Base-by-base conservation (phyloP, 2,113 vertebrate species). In the Upupa epops region DNA sequence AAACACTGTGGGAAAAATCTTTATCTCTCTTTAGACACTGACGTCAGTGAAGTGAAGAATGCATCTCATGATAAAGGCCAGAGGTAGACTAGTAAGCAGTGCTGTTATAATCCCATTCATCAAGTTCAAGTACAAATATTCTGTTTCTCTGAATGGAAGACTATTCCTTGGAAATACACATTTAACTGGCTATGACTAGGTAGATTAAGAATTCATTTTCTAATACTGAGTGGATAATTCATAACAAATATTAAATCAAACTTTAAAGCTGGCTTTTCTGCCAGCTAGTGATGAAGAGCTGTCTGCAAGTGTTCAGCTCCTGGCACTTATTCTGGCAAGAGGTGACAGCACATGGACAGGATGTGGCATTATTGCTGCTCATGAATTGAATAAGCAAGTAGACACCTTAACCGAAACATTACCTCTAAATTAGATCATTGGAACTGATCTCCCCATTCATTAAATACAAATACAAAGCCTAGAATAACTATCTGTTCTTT, bases 181-280 rank as follows among this genome's bases (percentile, higher is more conserved):
- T 70, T 79, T 46, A 87, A 65, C 76, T 26, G 11, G 46, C 60
- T 85, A 28, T 59, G 68, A 73, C 46, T 66, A 55, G 36, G 61
- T 14, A 83, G 63, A 8, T n/a, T 71, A 87, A 69, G 51, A 73
- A 94, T 87, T 76, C 20, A 37, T 70, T 89, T 92, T 77, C 55
- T 63, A 29, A 19, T 34, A 42, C 31, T 31, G 26, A 58, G 48
- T 34, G 14, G 17, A 25, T 85, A 87, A 80, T 83, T 87, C 37
- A 21, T 45, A 79, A 42, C 6, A 86, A 78, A 72, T 46, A 89
- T 28, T 75, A 87, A 65, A 19, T 42, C 55, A 54, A 75, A 16
- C 70, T 87, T 85, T 36, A 75, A 86, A 63, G 29, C 55, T 76
- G 87, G 46, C 61, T 75, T 28, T 89, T 79, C 68, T 79, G 36